Conservation (phyloP, 2,797 vertebrate genomes). For the Melanotaenia trifasciata region DNA sequence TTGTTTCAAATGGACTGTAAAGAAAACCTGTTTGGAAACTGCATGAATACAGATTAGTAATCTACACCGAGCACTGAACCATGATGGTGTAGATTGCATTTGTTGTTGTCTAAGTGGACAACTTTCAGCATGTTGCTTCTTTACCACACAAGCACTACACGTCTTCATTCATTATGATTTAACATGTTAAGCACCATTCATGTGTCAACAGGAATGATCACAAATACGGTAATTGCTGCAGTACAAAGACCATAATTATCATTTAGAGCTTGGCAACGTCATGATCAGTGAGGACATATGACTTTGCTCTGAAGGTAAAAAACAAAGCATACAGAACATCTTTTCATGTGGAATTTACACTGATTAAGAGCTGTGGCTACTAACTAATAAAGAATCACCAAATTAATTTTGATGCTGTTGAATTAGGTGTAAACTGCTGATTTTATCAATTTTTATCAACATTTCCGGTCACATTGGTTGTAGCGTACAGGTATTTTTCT, state of each 20-base stretch:
- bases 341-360: neutral
- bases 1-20: conserved; percentile 47
- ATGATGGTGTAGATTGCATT: neutral
- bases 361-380: neutral
- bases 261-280: conserved; percentile 46
- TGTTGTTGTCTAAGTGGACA: neutral
- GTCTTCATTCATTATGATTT: conserved; percentile 68
- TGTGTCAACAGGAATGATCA: conserved; percentile 71
- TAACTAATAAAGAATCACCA: neutral
- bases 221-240: conserved; percentile 71
- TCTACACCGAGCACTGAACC: conserved; percentile 22
- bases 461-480: conserved; percentile 27
- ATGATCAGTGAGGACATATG: conserved; percentile 41
- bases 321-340: conserved; percentile 43
- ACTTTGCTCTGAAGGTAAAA: conserved; percentile 53
- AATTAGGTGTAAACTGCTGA: conserved; percentile 50
- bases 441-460: conserved; percentile 32
- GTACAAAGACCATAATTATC: conserved; percentile 73
- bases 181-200: conserved; percentile 58
- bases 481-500: conserved; percentile 57
- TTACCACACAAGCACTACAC: conserved; percentile 13
- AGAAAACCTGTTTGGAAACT: conserved; percentile 73
- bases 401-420: neutral
- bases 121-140: conserved; percentile 20
- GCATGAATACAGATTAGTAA: conserved; percentile 48